Evolutionary conservation across 2,888 invertebrate species (phyloP).

Genomic region (Dexiosoma caninum): DNA sequence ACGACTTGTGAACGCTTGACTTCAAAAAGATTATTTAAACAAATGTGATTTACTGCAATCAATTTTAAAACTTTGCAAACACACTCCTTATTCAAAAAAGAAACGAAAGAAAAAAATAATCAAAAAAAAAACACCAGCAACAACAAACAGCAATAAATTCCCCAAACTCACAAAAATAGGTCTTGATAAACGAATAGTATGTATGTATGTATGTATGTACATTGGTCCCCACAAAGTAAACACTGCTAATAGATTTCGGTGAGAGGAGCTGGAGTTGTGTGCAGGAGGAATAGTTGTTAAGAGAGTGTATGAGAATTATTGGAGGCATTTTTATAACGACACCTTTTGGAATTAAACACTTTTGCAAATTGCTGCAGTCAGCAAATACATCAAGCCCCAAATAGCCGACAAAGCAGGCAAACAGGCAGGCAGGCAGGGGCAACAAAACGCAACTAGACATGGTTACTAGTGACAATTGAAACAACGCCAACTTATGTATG

Average conservation of each 20-base stretch:
- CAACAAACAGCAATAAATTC: slow-evolving; percentile 15
- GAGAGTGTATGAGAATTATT: slow-evolving; percentile 18
- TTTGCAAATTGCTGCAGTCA: slow-evolving; percentile 74
- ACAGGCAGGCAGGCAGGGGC: slow-evolving; percentile 55
- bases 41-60: slow-evolving; percentile 75
- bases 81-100: neutral
- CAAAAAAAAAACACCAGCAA: neutral
- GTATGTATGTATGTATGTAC: neutral
- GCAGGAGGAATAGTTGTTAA: slow-evolving; percentile 13
- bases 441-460: slow-evolving; percentile 73
- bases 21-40: slow-evolving; percentile 65
- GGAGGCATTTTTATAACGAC: slow-evolving; percentile 63
- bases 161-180: slow-evolving; percentile 45
- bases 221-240: slow-evolving; percentile 39
- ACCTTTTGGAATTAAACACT: slow-evolving; percentile 71
- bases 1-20: slow-evolving; percentile 60
- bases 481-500: slow-evolving; percentile 63
- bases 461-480: slow-evolving; percentile 78
- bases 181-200: slow-evolving; percentile 40
- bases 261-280: neutral
- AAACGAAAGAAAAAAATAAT: no score
- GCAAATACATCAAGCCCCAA: slow-evolving; percentile 74
- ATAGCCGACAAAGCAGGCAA: slow-evolving; percentile 71
- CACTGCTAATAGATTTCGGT: slow-evolving; percentile 40
- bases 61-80: slow-evolving; percentile 69